Conservation (phyloP, 2,888 invertebrate species). For the Caenorhabditis plicata region DNA sequence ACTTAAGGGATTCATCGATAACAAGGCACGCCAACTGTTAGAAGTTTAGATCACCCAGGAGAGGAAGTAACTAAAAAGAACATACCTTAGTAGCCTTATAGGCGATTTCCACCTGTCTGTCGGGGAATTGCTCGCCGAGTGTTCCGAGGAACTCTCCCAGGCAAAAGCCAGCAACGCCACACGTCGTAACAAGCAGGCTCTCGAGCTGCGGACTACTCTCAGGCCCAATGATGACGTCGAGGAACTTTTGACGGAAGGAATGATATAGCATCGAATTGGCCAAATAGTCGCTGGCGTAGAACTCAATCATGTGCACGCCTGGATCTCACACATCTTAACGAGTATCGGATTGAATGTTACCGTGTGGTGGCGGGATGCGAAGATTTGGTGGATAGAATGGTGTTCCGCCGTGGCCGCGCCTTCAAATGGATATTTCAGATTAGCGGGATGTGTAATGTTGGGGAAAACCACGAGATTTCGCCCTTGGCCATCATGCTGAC, state of each 20-base stretch:
- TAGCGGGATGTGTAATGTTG: neutral
- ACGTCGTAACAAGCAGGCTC: conserved; percentile 59
- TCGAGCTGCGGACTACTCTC: conserved; percentile 45
- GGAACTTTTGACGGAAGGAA: conserved; percentile 58
- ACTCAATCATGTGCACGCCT: conserved; percentile 64
- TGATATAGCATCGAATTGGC: conserved; percentile 65
- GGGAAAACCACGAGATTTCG: conserved; percentile 59
- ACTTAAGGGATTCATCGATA: too few species aligned
- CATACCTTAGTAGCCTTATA: conserved; percentile 43
- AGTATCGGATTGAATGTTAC: conserved; percentile 17
- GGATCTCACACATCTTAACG: conserved; percentile 1
- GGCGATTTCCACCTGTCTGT: conserved; percentile 52
- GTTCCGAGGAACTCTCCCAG: conserved; percentile 63
- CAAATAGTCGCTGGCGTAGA: conserved; percentile 62
- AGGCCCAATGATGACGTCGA: conserved; percentile 60
- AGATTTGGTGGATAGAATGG: conserved; percentile 63
- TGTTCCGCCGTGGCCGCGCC: conserved; percentile 59
- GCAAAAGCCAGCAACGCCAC: conserved; percentile 58
- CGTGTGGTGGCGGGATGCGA: conserved; percentile 59
- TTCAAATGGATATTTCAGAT: conserved; percentile 5
- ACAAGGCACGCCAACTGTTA: neutral
- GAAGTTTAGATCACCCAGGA: neutral
- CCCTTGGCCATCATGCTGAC: conserved; percentile 62
- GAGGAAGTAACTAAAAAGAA: neutral
- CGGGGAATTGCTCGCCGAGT: conserved; percentile 59